Percentiles rank a stretch among this genome's conserved stretches.
Conservation (phyloP, 35 echinoderm and acorn worm species). For the Strongylocentrotus purpuratus region DNA sequence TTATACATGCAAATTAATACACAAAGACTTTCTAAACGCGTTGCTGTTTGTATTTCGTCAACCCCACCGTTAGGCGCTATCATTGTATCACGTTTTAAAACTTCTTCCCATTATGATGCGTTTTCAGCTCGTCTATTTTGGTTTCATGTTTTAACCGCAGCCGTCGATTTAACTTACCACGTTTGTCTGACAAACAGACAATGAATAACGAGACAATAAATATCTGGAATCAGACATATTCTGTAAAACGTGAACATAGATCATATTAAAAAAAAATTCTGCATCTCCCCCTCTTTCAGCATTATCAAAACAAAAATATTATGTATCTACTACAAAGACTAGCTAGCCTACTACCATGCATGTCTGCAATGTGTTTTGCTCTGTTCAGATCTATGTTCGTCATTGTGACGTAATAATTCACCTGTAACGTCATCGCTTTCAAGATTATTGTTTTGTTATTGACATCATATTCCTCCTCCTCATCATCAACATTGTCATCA, state of each 20-base stretch:
- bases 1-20: not conserved
- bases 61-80: not conserved
- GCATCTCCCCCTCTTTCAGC: not conserved
- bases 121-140: not conserved
- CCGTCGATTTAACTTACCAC: not conserved
- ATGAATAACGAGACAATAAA: not conserved
- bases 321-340: no score
- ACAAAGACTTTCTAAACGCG: not conserved
- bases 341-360: no score
- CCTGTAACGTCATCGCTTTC: no score
- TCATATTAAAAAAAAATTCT: not conserved
- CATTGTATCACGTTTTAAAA: not conserved
- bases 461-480: not conserved
- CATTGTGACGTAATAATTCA: no score
- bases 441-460: not conserved
- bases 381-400: no score
- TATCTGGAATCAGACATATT: not conserved
- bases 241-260: not conserved
- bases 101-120: not conserved
- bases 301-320: not conserved
- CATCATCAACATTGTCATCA: not conserved
- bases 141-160: not conserved
- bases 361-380: no score
- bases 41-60: no score
- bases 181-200: not conserved